These are phyloP conservation scores for Hesperophylax magnus DNA, from an alignment of 1,140 invertebrate species.

Conservation along the genomic window DNA sequence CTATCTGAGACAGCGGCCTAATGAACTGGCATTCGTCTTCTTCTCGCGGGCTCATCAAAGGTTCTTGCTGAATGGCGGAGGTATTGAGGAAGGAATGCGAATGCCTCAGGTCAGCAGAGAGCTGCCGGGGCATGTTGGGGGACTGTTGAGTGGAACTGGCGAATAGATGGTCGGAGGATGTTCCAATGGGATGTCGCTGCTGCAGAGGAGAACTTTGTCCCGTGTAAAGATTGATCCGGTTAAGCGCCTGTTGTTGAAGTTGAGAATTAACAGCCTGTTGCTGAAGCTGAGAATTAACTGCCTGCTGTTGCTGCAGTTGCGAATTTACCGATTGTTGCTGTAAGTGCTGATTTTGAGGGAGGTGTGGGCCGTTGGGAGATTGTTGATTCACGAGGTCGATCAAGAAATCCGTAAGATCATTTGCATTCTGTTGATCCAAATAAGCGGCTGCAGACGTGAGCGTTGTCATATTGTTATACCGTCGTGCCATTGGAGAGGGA, in stretches of 20 bases:
- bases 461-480: neutral
- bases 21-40: conserved; percentile 68
- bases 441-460: conserved; percentile 1
- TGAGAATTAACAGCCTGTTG: conserved; percentile 32
- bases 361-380: neutral
- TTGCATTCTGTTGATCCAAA: conserved; percentile 59
- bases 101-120: neutral
- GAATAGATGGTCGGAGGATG: conserved; percentile 8
- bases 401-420: conserved; percentile 60
- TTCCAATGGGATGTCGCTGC: neutral
- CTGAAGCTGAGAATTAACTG: conserved; percentile 33
- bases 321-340: conserved; percentile 34
- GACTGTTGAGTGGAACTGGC: neutral
- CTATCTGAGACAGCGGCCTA: conserved; percentile 77
- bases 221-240: conserved; percentile 38
- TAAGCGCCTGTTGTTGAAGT: conserved; percentile 51
- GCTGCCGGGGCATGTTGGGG: neutral
- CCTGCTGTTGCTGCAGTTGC: neutral
- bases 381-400: conserved; percentile 61
- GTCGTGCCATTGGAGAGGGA: neutral
- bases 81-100: conserved; percentile 3
- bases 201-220: conserved; percentile 14
- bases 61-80: neutral
- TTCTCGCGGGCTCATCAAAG: neutral
- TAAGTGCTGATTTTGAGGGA: neutral